phyloP scores from a whole-genome alignment of 2,888 invertebrate species.

The Sericinus montela region DNA sequence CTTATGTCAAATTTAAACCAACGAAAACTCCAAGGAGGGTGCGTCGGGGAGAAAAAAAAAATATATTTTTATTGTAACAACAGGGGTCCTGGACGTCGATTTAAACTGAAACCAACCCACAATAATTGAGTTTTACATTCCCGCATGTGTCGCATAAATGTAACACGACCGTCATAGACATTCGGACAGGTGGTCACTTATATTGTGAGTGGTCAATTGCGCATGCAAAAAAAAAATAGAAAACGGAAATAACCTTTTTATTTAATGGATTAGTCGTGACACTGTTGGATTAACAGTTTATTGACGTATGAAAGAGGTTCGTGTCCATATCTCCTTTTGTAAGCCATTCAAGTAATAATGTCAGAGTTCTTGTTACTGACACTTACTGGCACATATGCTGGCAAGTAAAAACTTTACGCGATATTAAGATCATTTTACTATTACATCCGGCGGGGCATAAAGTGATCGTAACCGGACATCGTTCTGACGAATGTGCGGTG shows the following conservation, averaged over 20 bases:
- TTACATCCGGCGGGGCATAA: conserved; percentile 64
- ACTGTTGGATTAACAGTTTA: conserved; percentile 23
- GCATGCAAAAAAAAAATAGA: conserved; percentile 20
- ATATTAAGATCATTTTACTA: conserved; percentile 69
- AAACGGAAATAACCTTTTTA: conserved; percentile 34
- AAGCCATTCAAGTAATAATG: conserved; percentile 30
- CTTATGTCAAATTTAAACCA: conserved; percentile 12
- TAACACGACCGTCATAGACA: neutral
- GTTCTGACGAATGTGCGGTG: conserved; percentile 28
- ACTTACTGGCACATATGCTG: conserved; percentile 40
- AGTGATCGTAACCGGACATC: conserved; percentile 45
- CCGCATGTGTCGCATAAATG: conserved; percentile 19
- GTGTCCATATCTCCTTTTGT: conserved; percentile 14
- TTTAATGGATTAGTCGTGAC: conserved; percentile 25
- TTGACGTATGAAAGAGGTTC: conserved; percentile 12
- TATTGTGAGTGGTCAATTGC: neutral
- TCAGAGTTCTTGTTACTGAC: conserved; percentile 27
- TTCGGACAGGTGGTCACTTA: conserved; percentile 41
- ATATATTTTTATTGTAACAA: conserved; percentile 37
- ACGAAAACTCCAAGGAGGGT: conserved; percentile 29
- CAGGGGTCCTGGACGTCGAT: conserved; percentile 35
- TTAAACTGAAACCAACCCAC: conserved; percentile 48
- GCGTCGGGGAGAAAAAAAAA: conserved; percentile 27
- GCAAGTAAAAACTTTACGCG: conserved; percentile 48
- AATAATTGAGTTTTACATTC: conserved; percentile 45